Evolutionary conservation across 2,888 invertebrate genomes (phyloP), one percentile per base, ranked within the genome.

Genomic region (Apodemia duryi): DNA sequence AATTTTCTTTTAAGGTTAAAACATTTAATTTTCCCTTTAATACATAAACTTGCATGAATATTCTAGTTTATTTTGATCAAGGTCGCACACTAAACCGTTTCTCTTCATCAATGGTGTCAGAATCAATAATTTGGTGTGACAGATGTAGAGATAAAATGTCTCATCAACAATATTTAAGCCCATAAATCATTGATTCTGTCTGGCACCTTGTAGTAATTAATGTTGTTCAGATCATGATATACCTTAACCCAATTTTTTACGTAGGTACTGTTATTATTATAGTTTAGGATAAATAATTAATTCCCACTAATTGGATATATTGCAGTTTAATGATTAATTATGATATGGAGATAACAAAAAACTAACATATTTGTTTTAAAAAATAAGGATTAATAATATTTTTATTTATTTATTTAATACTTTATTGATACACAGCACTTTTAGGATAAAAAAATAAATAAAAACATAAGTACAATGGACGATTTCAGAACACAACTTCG

Each of bases 211-310:
- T 70, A 70, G 77, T 75, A 74, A 78, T 80, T 78, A 79, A 83
- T 75, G 83, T 80, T 80, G 72, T 85, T 81, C 86, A 83, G 86
- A 84, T 73, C 80, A 74, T 71, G 73, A 69, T 65, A 66, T 82
- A 69, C 84, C 89, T 88, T 91, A 89, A 86, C 89, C 88, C 84
- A 81, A 77, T 84, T 86, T 75, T 74, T 73, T 67, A 68, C 80
- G 75, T 82, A 21, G 21, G 21, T 21, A 54, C 82, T 65, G 63
- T 62, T 63, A 64, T 71, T 70, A 69, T 68, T 70, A 67, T 66
- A 70, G 3, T 43, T 10, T 10, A 43, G 3, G 4, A 32, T 32
- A 4, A 32, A 32, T 0, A 3, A 32, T 32, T 32, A 2, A 32
- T 32, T 32, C 2, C 2, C 4, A 32, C 1, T 32, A 32, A 3